phyloP scores from a whole-genome alignment of 2,113 vertebrate species.

The Cavia aperea region DNA sequence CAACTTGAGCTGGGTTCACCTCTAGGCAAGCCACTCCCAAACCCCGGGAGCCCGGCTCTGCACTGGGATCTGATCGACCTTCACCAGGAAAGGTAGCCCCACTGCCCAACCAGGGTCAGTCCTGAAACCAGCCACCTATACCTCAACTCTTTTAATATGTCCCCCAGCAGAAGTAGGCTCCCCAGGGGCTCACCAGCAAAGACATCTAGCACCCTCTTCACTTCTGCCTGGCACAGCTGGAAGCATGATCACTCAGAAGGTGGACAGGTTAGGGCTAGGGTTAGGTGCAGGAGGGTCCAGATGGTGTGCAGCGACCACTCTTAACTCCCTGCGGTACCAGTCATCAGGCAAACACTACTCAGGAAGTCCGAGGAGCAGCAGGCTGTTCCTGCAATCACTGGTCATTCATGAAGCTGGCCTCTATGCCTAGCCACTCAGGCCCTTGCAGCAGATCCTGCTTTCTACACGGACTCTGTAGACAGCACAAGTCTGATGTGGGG shows the following conservation, averaged over 20 bases:
- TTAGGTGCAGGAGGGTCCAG: neutral
- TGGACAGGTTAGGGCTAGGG: neutral
- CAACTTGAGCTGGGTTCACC: neutral
- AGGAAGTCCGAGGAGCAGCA: neutral
- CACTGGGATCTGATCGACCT: neutral
- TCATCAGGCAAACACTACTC: neutral
- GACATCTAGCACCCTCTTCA: neutral
- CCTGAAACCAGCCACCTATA: neutral
- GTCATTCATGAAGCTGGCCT: neutral
- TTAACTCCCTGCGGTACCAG: neutral
- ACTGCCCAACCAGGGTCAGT: neutral
- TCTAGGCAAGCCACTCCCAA: neutral
- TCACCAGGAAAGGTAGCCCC: neutral
- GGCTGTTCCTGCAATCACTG: neutral
- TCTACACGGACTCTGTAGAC: neutral
- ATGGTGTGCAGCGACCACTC: neutral
- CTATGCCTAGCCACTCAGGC: neutral
- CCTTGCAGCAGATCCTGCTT: neutral
- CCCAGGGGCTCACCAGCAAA: neutral
- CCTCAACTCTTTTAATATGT: neutral
- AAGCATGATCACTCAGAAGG: neutral
- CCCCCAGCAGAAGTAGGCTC: neutral
- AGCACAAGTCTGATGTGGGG: neutral
- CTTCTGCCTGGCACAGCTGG: neutral
- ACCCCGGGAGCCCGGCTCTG: neutral